phyloP scores from a whole-genome alignment of 2,113 vertebrate genomes.

The Chauna torquata region DNA sequence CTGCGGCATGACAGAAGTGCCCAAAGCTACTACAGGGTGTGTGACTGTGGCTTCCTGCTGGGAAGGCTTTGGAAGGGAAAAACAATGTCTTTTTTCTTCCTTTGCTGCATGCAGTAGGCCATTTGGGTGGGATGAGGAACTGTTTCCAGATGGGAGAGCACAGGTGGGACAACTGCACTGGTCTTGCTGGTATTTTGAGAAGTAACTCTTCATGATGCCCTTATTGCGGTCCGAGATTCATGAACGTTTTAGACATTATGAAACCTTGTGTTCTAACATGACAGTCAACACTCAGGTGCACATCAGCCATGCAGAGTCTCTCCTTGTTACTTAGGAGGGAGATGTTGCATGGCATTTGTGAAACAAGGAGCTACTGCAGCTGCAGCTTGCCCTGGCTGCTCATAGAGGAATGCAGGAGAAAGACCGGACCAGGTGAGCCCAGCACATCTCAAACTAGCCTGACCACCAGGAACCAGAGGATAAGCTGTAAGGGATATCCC shows the following conservation, averaged over 20 bases:
- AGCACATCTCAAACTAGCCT: neutral
- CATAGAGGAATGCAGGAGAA: rapidly evolving
- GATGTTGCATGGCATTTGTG: neutral
- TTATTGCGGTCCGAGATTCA: neutral
- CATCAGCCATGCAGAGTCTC: neutral
- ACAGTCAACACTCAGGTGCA: neutral
- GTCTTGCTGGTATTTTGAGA: neutral
- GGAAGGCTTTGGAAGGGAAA: neutral
- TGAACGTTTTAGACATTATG: neutral
- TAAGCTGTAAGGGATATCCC: neutral
- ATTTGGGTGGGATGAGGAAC: neutral
- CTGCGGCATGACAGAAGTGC: neutral
- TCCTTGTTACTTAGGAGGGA: neutral
- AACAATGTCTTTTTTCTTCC: neutral
- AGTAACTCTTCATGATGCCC: neutral
- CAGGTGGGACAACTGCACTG: neutral
- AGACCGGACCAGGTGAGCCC: neutral
- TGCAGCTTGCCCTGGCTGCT: neutral
- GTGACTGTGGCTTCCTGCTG: neutral
- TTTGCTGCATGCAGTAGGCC: neutral
- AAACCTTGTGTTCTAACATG: neutral
- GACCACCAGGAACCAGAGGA: neutral
- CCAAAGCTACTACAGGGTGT: neutral
- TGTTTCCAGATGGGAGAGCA: neutral
- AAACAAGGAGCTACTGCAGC: neutral